phyloP scores from a whole-genome alignment of 2,888 invertebrate species.

The Rhimphoctona megacephalus region DNA sequence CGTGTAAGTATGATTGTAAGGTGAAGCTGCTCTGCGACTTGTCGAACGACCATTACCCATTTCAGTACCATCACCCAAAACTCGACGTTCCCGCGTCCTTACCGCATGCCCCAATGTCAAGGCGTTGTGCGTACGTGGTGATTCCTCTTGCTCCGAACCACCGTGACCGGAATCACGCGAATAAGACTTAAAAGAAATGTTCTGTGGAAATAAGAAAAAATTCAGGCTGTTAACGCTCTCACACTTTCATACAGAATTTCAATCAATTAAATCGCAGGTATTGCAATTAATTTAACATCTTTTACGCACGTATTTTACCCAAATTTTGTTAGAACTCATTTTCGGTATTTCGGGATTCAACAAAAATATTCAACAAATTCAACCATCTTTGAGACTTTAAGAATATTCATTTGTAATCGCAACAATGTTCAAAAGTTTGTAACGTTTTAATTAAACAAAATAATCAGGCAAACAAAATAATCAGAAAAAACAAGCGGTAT shows the following conservation, averaged over 20 bases:
- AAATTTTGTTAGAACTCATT: background rate
- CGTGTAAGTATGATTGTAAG: conserved; percentile 92
- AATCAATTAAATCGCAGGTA: background rate
- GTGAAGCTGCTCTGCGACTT: conserved; percentile 85
- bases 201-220: conserved; percentile 86
- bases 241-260: background rate
- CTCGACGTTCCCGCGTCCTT: conserved; percentile 75
- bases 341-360: too few species aligned
- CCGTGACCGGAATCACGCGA: conserved; percentile 89
- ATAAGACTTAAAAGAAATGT: conserved; percentile 94
- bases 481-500: too few species aligned
- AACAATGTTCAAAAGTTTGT: too few species aligned
- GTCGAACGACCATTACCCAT: conserved; percentile 85
- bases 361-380: too few species aligned
- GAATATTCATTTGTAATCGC: too few species aligned
- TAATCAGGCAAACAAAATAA: too few species aligned
- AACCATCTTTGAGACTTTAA: too few species aligned
- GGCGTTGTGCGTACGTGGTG: conserved; percentile 87
- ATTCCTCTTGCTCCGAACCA: conserved; percentile 89
- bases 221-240: background rate
- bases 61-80: conserved; percentile 82
- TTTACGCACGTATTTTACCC: background rate
- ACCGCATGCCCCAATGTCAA: conserved; percentile 83
- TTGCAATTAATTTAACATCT: background rate
- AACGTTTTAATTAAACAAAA: too few species aligned